phyloP scores from a whole-genome alignment of 2,797 vertebrate species.

The Craterocephalus amniculus region DNA sequence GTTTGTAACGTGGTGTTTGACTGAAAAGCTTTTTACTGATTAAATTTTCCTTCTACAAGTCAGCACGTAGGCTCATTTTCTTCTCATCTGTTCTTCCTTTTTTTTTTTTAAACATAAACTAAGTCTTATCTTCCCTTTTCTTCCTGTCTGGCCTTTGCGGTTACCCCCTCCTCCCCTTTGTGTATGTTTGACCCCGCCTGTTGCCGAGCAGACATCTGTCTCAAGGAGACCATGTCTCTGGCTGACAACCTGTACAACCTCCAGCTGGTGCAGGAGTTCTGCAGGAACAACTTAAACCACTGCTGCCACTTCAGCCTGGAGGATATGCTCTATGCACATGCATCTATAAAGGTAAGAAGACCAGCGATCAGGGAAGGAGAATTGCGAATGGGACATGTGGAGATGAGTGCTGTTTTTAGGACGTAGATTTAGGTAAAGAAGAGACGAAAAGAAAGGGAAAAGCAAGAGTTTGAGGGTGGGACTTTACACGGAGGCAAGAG shows the following conservation, averaged over 20 bases:
- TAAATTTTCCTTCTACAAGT: conserved; percentile 23
- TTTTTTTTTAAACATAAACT: conserved; percentile 54
- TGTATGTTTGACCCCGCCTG: conserved; percentile 59
- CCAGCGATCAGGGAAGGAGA: not conserved
- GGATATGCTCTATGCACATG: conserved; percentile 96
- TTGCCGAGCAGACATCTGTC: conserved; percentile 89
- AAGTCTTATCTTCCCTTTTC: conserved; percentile 61
- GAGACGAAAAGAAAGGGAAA: conserved; percentile 12
- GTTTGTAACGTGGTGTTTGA: conserved; percentile 31
- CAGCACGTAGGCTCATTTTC: conserved; percentile 18
- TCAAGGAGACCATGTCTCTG: conserved; percentile 98
- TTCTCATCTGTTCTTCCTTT: conserved; percentile 29
- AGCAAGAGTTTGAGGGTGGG: conserved; percentile 10
- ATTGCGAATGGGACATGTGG: not conserved
- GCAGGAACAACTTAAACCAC: conserved; percentile 92
- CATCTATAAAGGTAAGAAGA: conserved; percentile 90
- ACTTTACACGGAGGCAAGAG: conserved; percentile 61
- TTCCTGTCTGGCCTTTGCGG: conserved; percentile 61
- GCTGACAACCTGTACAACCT: conserved; percentile 98
- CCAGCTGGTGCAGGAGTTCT: conserved; percentile 95
- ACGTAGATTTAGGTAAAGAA: conserved; percentile 12
- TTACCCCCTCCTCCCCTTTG: conserved; percentile 37
- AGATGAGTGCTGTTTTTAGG: conserved; percentile 1
- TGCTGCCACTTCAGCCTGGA: conserved; percentile 98
- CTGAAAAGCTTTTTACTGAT: conserved; percentile 9